Percentiles rank a stretch among this genome's conserved stretches.
Conservation (phyloP, 2,797 vertebrate species). For the Epinephelus malabaricus region DNA sequence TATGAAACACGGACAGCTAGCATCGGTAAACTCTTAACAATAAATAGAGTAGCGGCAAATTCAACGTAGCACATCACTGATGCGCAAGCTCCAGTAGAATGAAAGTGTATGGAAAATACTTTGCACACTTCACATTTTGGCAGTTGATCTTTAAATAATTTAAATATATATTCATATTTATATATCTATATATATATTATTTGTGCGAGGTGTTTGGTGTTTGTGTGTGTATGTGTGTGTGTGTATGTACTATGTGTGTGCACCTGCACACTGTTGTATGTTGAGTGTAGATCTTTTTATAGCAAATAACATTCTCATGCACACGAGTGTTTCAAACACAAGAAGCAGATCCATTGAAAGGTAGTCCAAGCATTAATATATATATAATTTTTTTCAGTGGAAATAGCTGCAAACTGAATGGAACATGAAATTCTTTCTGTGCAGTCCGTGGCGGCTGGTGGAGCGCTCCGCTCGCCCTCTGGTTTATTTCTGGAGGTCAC, state of each 20-base stretch:
- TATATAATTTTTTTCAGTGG: constrained; percentile 85
- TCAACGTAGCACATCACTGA: constrained; percentile 90
- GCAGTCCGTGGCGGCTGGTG: constrained; percentile 89
- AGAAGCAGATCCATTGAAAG: constrained; percentile 99
- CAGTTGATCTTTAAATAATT: constrained; percentile 92
- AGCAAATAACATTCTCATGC: constrained; percentile 99
- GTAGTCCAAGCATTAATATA: constrained; percentile 94
- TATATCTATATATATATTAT: constrained; percentile 81
- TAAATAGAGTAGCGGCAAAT: constrained; percentile 90
- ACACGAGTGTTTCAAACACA: constrained; percentile 99
- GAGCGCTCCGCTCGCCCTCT: constrained; percentile 55
- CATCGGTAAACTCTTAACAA: constrained; percentile 93
- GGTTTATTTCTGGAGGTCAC: constrained; percentile 99
- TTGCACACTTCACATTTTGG: constrained; percentile 97
- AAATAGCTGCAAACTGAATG: constrained; percentile 99
- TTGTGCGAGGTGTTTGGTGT: constrained; percentile 76
- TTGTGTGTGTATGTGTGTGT: constrained; percentile 26
- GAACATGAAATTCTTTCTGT: constrained; percentile 94
- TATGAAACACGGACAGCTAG: constrained; percentile 92
- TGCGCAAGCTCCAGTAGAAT: constrained; percentile 92
- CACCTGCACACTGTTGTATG: constrained; percentile 64
- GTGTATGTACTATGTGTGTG: constrained; percentile 36
- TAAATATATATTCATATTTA: constrained; percentile 89
- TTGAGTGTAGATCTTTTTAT: constrained; percentile 87
- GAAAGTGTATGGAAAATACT: constrained; percentile 91